phyloP scores from a whole-genome alignment of 2,113 vertebrate species.

The Erythrolamprus reginae region DNA sequence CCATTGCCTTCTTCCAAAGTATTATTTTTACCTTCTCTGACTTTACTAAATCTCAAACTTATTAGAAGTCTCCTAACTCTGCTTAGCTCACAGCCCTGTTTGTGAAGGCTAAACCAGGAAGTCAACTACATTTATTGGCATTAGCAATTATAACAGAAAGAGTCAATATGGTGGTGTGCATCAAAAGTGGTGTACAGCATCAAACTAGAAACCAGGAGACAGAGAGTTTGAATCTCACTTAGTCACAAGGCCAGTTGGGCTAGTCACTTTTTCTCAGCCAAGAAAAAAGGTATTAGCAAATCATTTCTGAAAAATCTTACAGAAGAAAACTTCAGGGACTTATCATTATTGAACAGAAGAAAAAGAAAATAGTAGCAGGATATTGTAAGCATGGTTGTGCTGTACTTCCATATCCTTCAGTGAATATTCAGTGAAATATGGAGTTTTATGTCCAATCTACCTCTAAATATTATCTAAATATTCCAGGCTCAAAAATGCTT shows the following conservation, averaged over 20 bases:
- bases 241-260: neutral
- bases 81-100: neutral
- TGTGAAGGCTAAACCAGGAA: neutral
- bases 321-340: neutral
- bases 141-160: neutral
- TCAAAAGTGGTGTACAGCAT: neutral
- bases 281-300: neutral
- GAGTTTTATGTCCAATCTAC: neutral
- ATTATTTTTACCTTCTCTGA: neutral
- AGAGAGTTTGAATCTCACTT: neutral
- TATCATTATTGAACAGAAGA: neutral
- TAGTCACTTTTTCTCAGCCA: neutral
- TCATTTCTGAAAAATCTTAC: neutral
- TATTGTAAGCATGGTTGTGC: neutral
- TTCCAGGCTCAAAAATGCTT: neutral
- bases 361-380: neutral
- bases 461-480: neutral
- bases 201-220: neutral
- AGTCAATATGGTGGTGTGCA: neutral
- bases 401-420: neutral
- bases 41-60: neutral
- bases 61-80: neutral
- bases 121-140: neutral
- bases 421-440: neutral
- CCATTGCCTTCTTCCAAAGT: neutral